Evolutionary conservation across 2,888 invertebrate genomes (phyloP).

Genomic region (Quadroppia sp.): DNA sequence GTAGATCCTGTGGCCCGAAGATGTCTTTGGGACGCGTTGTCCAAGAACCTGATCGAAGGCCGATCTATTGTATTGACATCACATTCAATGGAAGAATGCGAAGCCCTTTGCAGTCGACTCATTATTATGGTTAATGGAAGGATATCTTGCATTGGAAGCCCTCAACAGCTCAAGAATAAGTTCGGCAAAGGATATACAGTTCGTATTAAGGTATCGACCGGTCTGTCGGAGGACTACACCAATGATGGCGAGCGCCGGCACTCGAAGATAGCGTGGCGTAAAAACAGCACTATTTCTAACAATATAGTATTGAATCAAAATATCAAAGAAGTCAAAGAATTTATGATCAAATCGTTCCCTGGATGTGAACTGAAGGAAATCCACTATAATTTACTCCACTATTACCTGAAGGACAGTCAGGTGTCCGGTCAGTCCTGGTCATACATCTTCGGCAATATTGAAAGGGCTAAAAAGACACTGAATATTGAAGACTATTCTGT

Average conservation of each 20-base stretch:
- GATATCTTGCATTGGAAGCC: constrained; percentile 62
- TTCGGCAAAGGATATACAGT: constrained; percentile 65
- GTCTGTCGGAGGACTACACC: constrained; percentile 34
- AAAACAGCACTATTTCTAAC: neutral
- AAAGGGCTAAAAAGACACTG: constrained; percentile 18
- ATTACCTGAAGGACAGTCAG: constrained; percentile 9
- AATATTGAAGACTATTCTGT: constrained; percentile 47
- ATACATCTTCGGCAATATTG: constrained; percentile 37
- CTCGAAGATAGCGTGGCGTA: constrained; percentile 8
- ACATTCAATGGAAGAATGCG: constrained; percentile 59
- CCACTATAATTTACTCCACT: constrained; percentile 38
- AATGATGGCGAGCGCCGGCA: neutral
- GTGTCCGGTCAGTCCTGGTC: neutral
- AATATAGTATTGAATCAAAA: constrained; percentile 28
- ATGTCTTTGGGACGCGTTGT: constrained; percentile 72
- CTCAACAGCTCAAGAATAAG: constrained; percentile 71
- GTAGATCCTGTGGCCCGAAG: constrained; percentile 76
- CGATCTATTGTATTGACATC: constrained; percentile 75
- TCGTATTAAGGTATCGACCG: constrained; percentile 46
- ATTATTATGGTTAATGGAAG: constrained; percentile 61
- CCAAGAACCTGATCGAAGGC: constrained; percentile 63
- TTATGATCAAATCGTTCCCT: constrained; percentile 24
- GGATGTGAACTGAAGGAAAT: constrained; percentile 32
- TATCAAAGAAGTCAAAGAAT: constrained; percentile 32
- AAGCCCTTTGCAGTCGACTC: constrained; percentile 61